phyloP scores from a whole-genome alignment of 2,888 invertebrate genomes.

The Limulus polyphemus region DNA sequence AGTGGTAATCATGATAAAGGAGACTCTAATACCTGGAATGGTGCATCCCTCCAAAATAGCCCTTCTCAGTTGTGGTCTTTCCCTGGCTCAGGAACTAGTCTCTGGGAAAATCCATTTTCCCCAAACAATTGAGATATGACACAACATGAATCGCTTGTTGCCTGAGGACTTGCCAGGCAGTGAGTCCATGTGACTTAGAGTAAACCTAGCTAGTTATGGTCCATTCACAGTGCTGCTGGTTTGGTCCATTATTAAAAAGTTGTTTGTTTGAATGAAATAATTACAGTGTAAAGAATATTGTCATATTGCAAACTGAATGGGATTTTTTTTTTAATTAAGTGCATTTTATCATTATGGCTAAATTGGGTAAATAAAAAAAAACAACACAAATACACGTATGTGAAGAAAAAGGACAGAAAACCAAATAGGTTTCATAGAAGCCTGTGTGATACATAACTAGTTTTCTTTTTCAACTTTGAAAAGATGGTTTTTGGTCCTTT shows the following conservation, averaged over 20 bases:
- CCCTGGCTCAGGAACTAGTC: constrained; percentile 33
- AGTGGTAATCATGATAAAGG: constrained; percentile 4
- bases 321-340: too few species aligned
- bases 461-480: constrained; percentile 9
- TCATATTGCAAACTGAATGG: too few species aligned
- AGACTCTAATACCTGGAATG: constrained; percentile 18
- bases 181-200: constrained; percentile 51
- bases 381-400: too few species aligned
- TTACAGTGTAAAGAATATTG: too few species aligned
- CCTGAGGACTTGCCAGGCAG: constrained; percentile 75
- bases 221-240: background rate
- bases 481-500: constrained; percentile 18
- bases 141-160: constrained; percentile 63
- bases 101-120: constrained; percentile 38
- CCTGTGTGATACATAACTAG: constrained; percentile 18
- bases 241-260: too few species aligned
- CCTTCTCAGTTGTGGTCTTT: constrained; percentile 48
- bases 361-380: too few species aligned
- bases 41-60: constrained; percentile 30
- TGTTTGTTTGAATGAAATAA: too few species aligned
- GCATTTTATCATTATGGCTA: too few species aligned
- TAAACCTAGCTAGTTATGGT: background rate
- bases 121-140: constrained; percentile 15
- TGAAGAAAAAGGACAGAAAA: too few species aligned
- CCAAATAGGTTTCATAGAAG: background rate